Percentiles rank a stretch among this genome's conserved stretches.
These are phyloP conservation scores for Macrobrachium nipponense DNA, from an alignment of 1,140 invertebrate species.

Conservation along the genomic window DNA sequence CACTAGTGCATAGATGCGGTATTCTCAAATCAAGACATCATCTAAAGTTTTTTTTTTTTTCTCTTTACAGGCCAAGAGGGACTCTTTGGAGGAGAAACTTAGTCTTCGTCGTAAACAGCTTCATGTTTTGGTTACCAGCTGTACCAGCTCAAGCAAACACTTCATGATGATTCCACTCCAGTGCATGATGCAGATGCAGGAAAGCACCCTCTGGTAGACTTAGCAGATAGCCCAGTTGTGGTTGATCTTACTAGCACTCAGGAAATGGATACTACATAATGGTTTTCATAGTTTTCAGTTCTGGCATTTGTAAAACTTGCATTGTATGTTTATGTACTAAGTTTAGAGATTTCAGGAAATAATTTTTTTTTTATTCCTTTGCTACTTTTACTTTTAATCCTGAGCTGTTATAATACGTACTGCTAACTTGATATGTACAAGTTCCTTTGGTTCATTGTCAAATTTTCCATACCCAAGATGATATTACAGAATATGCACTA, in stretches of 20 bases:
- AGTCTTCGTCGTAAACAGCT: constrained; percentile 88
- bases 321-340: too few relatives aligned
- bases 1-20: too few relatives aligned
- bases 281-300: too few relatives aligned
- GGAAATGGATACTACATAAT: not conserved
- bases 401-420: too few relatives aligned
- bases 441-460: too few relatives aligned
- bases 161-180: constrained; percentile 65
- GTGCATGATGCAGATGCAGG: not conserved
- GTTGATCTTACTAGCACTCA: not conserved
- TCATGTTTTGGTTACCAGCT: constrained; percentile 85
- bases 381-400: too few relatives aligned
- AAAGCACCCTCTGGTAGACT: not conserved
- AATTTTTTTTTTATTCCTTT: too few relatives aligned
- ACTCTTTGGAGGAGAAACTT: constrained; percentile 81
- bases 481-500: not conserved
- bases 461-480: not conserved
- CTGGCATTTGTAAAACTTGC: too few relatives aligned
- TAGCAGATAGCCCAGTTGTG: not conserved
- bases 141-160: constrained; percentile 80
- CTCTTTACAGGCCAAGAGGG: constrained; percentile 74
- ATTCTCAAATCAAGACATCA: too few relatives aligned
- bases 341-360: too few relatives aligned
- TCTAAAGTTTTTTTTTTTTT: not conserved
- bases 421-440: too few relatives aligned